A percentile compares a stretch with the other conserved stretches of the same genome.
Conservation (phyloP, 2,888 invertebrate species). For the Microplitis deprimator region DNA sequence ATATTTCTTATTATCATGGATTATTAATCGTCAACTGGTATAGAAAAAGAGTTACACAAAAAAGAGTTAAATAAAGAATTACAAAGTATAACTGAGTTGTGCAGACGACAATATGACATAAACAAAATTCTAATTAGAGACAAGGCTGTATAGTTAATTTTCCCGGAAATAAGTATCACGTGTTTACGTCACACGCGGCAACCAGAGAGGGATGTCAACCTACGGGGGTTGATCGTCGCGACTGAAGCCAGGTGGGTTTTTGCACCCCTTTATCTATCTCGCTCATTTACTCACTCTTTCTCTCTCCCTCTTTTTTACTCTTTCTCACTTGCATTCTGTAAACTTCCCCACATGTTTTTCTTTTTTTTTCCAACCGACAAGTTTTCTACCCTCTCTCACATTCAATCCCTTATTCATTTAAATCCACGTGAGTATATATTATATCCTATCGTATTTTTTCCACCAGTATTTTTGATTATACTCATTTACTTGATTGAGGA, state of each 20-base stretch:
- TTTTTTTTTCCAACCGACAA: constrained; percentile 28
- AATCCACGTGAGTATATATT: not conserved
- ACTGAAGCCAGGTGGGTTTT: constrained; percentile 35
- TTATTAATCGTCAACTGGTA: not conserved
- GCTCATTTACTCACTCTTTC: constrained; percentile 5
- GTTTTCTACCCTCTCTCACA: constrained; percentile 46
- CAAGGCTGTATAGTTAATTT: not conserved
- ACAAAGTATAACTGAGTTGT: not conserved
- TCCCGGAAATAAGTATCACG: constrained; percentile 17
- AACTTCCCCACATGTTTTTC: not conserved
- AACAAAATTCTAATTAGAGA: not conserved
- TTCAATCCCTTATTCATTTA: constrained; percentile 29
- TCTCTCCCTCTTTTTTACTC: not conserved
- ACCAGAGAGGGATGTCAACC: constrained; percentile 33
- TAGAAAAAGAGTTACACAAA: not conserved
- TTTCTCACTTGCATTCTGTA: constrained; percentile 31
- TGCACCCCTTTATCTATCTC: constrained; percentile 23
- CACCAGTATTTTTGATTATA: constrained; percentile 54
- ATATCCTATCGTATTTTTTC: constrained; percentile 29
- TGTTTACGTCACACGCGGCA: constrained; percentile 30
- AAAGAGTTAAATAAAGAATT: not conserved
- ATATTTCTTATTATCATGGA: not conserved
- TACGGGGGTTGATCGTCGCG: constrained; percentile 25
- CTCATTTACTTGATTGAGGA: constrained; percentile 64
- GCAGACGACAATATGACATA: not conserved